A percentile compares a stretch with the other conserved stretches of the same genome.
Conservation (phyloP, 2,113 vertebrate species). For the Chloropsis cyanopogon region DNA sequence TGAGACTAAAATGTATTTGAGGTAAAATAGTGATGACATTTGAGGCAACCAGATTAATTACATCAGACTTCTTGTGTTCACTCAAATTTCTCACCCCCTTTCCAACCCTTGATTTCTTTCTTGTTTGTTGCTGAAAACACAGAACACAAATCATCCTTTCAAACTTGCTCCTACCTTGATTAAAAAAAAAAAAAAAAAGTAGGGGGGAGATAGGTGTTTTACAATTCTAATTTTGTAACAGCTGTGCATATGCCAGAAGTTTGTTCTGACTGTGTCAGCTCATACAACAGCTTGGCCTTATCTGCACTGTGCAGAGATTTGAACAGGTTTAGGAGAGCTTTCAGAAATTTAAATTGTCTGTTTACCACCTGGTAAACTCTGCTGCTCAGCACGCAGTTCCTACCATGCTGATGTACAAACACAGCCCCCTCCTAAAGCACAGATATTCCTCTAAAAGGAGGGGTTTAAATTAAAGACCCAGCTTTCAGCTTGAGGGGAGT, state of each 20-base stretch:
- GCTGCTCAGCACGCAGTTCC: neutral
- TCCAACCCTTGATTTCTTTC: neutral
- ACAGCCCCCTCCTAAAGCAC: neutral
- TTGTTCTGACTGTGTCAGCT: constrained; percentile 46
- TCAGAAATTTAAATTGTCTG: constrained; percentile 50
- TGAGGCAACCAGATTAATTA: neutral
- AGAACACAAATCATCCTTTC: constrained; percentile 22
- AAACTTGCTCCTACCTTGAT: constrained; percentile 20
- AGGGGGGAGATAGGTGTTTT: neutral
- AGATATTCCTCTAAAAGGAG: neutral
- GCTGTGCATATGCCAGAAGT: constrained; percentile 19
- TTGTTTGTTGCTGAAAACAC: neutral
- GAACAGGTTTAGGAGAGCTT: constrained; percentile 52
- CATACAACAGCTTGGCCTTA: constrained; percentile 46
- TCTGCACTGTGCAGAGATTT: constrained; percentile 57
- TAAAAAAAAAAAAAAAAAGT: neutral
- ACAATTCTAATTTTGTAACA: constrained; percentile 39
- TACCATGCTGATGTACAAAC: neutral
- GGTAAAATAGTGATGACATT: neutral
- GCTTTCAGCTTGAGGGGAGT: neutral
- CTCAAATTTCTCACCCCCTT: neutral
- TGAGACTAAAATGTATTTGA: neutral
- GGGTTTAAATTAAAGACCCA: neutral
- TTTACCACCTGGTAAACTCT: neutral
- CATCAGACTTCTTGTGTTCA: neutral